Conservation (phyloP, 2,888 invertebrate species). For the Eueremaeus valkanovi region DNA sequence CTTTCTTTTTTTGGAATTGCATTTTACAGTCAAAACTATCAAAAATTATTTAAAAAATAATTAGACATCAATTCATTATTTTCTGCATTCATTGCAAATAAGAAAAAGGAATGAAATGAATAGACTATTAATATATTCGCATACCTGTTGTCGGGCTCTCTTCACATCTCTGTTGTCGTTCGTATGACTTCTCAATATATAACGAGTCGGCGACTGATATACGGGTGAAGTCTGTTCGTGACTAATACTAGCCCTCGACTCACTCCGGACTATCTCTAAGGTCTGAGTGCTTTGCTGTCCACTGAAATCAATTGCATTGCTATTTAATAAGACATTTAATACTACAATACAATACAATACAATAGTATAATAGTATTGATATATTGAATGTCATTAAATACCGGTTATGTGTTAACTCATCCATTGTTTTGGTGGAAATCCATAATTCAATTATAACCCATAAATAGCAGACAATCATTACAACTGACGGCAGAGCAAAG, state of each 20-base stretch:
- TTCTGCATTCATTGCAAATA: too few species aligned
- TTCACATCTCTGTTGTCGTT: conserved; percentile 48
- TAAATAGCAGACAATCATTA: conserved; percentile 54
- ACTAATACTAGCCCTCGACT: conserved; percentile 34
- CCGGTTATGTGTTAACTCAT: conserved; percentile 51
- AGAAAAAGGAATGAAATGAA: too few species aligned
- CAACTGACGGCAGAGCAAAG: conserved; percentile 51
- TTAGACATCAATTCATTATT: too few species aligned
- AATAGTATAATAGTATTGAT: too few species aligned
- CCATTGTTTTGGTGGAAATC: conserved; percentile 53
- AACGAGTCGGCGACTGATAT: not conserved
- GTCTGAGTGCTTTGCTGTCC: conserved; percentile 41
- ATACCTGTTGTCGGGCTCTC: conserved; percentile 51
- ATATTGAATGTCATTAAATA: not conserved
- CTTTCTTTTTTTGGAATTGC: too few species aligned
- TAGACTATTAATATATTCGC: too few species aligned
- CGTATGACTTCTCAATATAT: conserved; percentile 34
- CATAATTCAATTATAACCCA: conserved; percentile 53
- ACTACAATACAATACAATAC: too few species aligned
- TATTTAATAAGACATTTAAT: too few species aligned
- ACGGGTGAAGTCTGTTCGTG: not conserved
- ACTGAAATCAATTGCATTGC: too few species aligned
- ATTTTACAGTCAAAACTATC: too few species aligned
- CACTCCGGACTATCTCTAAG: not conserved
- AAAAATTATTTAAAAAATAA: too few species aligned